Conservation (phyloP, 2,888 invertebrate genomes). For the Plagodis dolabraria region DNA sequence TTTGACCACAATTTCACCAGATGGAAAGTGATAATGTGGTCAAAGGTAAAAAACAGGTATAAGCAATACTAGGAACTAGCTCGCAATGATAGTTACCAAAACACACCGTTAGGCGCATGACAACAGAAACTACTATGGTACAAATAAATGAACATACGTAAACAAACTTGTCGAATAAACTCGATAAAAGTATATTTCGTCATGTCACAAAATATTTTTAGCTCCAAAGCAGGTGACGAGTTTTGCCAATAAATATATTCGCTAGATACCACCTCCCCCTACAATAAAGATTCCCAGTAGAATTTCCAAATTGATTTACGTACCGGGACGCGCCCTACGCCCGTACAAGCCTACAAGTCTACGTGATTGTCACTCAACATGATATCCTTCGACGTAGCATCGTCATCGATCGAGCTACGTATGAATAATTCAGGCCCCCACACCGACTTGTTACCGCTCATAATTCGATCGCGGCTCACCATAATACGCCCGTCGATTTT, state of each 20-base stretch:
- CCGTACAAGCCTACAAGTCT: slow-evolving; percentile 18
- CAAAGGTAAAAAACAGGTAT: too few species aligned
- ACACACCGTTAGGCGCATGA: too few species aligned
- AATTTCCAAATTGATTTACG: slow-evolving; percentile 28
- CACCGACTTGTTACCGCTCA: slow-evolving; percentile 47
- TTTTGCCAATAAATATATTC: slow-evolving; percentile 16
- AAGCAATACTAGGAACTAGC: too few species aligned
- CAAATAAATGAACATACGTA: too few species aligned
- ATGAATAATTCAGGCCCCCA: slow-evolving; percentile 49
- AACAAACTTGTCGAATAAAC: too few species aligned
- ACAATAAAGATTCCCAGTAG: slow-evolving; percentile 22
- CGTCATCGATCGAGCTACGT: slow-evolving; percentile 38
- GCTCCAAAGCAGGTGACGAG: background rate
- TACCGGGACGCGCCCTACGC: slow-evolving; percentile 17
- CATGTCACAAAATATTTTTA: too few species aligned
- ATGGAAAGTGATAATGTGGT: too few species aligned
- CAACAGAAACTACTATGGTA: too few species aligned
- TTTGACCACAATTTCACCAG: too few species aligned
- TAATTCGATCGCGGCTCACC: slow-evolving; percentile 41
- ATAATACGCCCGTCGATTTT: slow-evolving; percentile 32
- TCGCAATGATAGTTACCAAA: too few species aligned
- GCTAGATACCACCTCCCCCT: slow-evolving; percentile 7
- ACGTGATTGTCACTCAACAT: slow-evolving; percentile 42
- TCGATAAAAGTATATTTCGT: too few species aligned
- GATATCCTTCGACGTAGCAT: slow-evolving; percentile 33